A percentile compares a stretch with the other conserved stretches of the same genome.
Evolutionary conservation across 1,140 invertebrate genomes (phyloP).

Genomic region (Drosophila fuyamai): DNA sequence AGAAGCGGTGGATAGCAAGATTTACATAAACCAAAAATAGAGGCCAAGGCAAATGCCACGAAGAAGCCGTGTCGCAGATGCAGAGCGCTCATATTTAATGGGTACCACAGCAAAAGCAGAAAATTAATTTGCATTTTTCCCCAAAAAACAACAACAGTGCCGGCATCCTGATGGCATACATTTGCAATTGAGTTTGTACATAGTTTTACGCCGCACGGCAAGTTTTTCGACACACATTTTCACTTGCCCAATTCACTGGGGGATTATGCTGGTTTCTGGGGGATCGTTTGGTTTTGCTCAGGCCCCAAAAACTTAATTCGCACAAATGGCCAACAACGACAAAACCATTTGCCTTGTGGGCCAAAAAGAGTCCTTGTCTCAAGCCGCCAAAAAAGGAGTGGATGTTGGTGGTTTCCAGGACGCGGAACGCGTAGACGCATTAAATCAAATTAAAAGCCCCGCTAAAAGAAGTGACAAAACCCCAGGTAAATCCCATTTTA

Average conservation of each 20-base stretch:
- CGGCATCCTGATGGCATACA: constrained; percentile 25
- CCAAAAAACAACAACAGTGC: constrained; percentile 27
- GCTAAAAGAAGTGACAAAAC: constrained; percentile 81
- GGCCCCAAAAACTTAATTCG: constrained; percentile 59
- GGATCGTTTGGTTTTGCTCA: constrained; percentile 15
- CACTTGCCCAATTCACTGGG: constrained; percentile 54
- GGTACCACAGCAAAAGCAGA: constrained; percentile 38
- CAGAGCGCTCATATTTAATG: constrained; percentile 62
- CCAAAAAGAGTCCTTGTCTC: neutral
- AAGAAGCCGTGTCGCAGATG: neutral
- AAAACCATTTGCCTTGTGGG: constrained; percentile 2
- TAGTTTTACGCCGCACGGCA: constrained; percentile 42
- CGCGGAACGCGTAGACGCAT: constrained; percentile 75
- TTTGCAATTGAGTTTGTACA: constrained; percentile 46
- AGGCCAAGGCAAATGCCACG: constrained; percentile 18
- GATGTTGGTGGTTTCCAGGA: constrained; percentile 14
- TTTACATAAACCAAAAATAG: constrained; percentile 66
- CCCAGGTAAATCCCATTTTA: constrained; percentile 81
- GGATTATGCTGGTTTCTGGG: constrained; percentile 31
- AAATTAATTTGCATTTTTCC: constrained; percentile 63
- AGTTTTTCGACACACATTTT: constrained; percentile 54
- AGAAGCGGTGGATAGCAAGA: constrained; percentile 27
- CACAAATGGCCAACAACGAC: constrained; percentile 54
- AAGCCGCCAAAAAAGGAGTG: constrained; percentile 14
- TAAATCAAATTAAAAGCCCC: constrained; percentile 81